phyloP scores from a whole-genome alignment of 2,113 vertebrate species.

The Columba livia region DNA sequence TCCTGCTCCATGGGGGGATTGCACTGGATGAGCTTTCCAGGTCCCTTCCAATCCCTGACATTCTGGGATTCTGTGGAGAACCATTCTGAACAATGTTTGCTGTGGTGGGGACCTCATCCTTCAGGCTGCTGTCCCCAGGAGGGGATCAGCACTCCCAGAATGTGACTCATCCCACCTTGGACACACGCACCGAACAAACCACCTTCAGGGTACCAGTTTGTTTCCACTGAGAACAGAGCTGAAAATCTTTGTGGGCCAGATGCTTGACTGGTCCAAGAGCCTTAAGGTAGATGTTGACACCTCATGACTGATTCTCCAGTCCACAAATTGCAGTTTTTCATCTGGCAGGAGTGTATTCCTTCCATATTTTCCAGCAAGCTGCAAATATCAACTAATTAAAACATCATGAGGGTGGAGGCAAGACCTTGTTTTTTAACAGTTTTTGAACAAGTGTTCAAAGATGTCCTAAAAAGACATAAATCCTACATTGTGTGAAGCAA shows the following conservation, averaged over 20 bases:
- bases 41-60: too few species aligned
- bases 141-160: background rate
- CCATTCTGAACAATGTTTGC: background rate
- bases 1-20: too few species aligned
- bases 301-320: background rate
- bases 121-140: background rate
- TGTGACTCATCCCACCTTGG: accelerated
- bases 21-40: too few species aligned
- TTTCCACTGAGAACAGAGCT: background rate
- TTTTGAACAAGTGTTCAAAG: background rate
- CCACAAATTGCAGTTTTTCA: background rate
- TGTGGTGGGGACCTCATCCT: background rate
- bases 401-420: background rate
- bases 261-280: background rate
- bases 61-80: background rate
- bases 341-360: background rate
- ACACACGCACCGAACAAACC: accelerated
- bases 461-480: background rate
- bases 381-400: background rate
- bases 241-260: background rate
- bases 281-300: background rate
- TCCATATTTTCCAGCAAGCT: background rate
- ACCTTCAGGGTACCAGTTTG: background rate
- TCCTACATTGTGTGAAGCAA: background rate
- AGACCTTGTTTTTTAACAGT: background rate